A percentile compares a stretch with the other conserved stretches of the same genome.
These are phyloP conservation scores for Agrilus mali DNA, from an alignment of 2,888 invertebrate species.

Conservation along the genomic window DNA sequence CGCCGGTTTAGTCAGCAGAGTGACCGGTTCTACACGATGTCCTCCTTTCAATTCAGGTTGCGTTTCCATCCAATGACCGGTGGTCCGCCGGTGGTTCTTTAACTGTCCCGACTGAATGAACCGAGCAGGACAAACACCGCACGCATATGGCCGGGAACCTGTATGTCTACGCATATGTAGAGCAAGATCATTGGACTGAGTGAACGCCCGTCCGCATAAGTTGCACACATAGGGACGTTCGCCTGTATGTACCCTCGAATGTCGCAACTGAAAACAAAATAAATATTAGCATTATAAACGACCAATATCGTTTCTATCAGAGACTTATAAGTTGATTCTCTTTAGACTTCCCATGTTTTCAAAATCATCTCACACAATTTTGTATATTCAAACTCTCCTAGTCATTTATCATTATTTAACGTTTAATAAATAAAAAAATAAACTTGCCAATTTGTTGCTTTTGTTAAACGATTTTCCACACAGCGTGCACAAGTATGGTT, in stretches of 20 bases:
- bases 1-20: constrained; percentile 27
- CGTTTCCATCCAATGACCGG: constrained; percentile 43
- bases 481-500: constrained; percentile 33
- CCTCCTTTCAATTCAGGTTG: constrained; percentile 34
- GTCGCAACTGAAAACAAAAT: constrained; percentile 26
- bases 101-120: constrained; percentile 52
- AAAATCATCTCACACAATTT: too few species aligned
- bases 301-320: too few species aligned
- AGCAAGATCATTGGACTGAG: constrained; percentile 59
- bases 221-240: constrained; percentile 35
- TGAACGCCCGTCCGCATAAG: constrained; percentile 39
- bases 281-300: background rate
- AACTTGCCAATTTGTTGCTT: constrained; percentile 34
- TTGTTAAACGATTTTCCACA: constrained; percentile 36
- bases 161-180: constrained; percentile 58
- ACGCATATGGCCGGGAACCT: constrained; percentile 52
- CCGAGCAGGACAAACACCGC: constrained; percentile 52
- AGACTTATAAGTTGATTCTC: too few species aligned
- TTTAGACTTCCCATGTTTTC: too few species aligned
- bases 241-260: constrained; percentile 34
- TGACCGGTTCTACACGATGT: constrained; percentile 32
- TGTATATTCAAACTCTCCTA: too few species aligned
- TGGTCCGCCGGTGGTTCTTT: constrained; percentile 49
- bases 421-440: background rate
- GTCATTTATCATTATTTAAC: background rate